These are phyloP conservation scores for Drosophila setosimentum DNA, from an alignment of 2,888 invertebrate genomes.

Conservation along the genomic window DNA sequence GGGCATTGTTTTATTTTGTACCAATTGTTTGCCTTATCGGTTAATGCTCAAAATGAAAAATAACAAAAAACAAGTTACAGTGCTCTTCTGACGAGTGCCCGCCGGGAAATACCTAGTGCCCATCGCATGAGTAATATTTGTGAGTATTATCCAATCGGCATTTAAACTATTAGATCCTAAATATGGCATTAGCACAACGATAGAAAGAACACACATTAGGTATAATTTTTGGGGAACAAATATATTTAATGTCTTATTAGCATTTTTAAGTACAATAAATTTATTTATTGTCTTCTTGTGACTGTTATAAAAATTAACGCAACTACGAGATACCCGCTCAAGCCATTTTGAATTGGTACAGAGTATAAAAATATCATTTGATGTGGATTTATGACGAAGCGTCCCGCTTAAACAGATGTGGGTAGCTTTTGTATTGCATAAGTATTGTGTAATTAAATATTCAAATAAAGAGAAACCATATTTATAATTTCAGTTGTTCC, in stretches of 20 bases:
- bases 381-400: constrained; percentile 1
- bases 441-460: constrained; percentile 4
- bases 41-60: constrained; percentile 34
- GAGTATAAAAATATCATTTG: not conserved
- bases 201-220: not conserved
- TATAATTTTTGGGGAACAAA: not conserved
- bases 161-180: not conserved
- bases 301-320: not conserved
- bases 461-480: not conserved
- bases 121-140: not conserved
- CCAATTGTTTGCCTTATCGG: constrained; percentile 45
- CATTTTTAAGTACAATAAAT: not conserved
- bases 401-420: not conserved
- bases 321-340: not conserved
- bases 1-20: not conserved
- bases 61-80: not conserved
- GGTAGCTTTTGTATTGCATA: constrained; percentile 1
- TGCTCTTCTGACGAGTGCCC: not conserved
- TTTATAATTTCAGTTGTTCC: constrained; percentile 10
- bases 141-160: not conserved
- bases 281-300: not conserved
- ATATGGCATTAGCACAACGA: not conserved
- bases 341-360: not conserved
- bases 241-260: not conserved
- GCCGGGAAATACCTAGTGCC: not conserved